These are phyloP conservation scores for Chloromyia formosa DNA, from an alignment of 2,888 invertebrate genomes.

Conservation along the genomic window DNA sequence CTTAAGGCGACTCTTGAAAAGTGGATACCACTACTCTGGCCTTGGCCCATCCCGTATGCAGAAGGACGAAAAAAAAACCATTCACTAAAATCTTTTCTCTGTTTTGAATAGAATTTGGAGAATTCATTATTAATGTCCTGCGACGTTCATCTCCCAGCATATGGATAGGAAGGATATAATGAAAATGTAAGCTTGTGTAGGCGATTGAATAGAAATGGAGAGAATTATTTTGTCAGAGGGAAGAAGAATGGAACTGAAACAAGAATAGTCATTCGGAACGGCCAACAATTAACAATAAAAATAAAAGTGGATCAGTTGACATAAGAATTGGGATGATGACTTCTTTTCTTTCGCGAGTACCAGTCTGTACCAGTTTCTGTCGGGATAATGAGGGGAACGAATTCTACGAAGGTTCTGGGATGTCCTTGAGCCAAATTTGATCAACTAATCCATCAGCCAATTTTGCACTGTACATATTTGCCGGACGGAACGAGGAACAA, in stretches of 20 bases:
- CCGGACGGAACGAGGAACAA: too few species aligned
- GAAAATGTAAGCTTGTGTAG: background rate
- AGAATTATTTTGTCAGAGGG: background rate
- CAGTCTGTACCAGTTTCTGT: too few species aligned
- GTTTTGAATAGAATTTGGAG: background rate
- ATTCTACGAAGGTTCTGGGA: too few species aligned
- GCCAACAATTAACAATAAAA: slow-evolving; percentile 4
- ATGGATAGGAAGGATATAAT: background rate
- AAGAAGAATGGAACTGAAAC: slow-evolving; percentile 1
- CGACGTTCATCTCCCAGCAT: background rate
- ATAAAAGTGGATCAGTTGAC: background rate
- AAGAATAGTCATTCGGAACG: background rate
- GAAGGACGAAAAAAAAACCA: background rate
- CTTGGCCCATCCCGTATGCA: too few species aligned
- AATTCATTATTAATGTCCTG: slow-evolving; percentile 18
- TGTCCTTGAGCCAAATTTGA: too few species aligned
- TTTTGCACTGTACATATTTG: too few species aligned
- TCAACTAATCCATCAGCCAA: too few species aligned
- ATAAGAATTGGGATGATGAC: slow-evolving; percentile 4
- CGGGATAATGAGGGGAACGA: too few species aligned
- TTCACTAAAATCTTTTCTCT: slow-evolving; percentile 1
- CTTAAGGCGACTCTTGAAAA: background rate
- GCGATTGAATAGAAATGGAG: background rate
- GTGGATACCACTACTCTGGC: too few species aligned
- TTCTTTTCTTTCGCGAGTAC: background rate